Evolutionary conservation across 2,888 invertebrate species (phyloP), one percentile per base, ranked within the genome.

Genomic region (Bugula neritina): DNA sequence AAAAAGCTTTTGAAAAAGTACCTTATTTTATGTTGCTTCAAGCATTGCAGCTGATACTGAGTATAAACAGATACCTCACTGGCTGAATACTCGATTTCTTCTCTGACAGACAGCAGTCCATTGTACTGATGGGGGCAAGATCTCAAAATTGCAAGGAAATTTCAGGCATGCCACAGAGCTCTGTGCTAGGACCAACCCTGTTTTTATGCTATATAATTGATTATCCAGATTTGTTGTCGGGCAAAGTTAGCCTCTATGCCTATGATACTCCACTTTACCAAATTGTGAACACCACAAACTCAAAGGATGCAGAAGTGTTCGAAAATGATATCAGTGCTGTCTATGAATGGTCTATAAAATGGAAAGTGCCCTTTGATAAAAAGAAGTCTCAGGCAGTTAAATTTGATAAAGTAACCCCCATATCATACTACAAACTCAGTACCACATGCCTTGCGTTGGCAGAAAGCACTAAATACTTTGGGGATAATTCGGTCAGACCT

Each of bases 61-160:
- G n/a, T n/a, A n/a, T n/a, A n/a, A n/a, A n/a, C n/a, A n/a, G 52
- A 52, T 55, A 55, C 23, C 55, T 55, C 23, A n/a, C 23, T 3
- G 23, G 23, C 25, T 55, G 55, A 23, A n/a, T 55, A 55, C 55
- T 17, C 23, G 23, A 23, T 55, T 55, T 55, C 23, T 23, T 55
- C 21, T 55, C 55, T 55, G 55, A 55, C 55, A 55, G 55, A 25
- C 25, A 55, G 25, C 55, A 55, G 23, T 55, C 55, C 55, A n/a
- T 55, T 55, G 55, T 55, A 55, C 55, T 23, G 5, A 55, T 10
- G 23, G 55, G 55, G 23, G 23, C 21, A 55, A 55, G 25, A 3
- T 55, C 55, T 17, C 55, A 55, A 55, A 23, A 25, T 3, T 23
- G 3, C 5, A 23, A 10, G 23, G 55, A 17, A 17, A 55, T 23